These are phyloP conservation scores for Acronicta leporina DNA, from an alignment of 2,888 invertebrate species.

Conservation along the genomic window DNA sequence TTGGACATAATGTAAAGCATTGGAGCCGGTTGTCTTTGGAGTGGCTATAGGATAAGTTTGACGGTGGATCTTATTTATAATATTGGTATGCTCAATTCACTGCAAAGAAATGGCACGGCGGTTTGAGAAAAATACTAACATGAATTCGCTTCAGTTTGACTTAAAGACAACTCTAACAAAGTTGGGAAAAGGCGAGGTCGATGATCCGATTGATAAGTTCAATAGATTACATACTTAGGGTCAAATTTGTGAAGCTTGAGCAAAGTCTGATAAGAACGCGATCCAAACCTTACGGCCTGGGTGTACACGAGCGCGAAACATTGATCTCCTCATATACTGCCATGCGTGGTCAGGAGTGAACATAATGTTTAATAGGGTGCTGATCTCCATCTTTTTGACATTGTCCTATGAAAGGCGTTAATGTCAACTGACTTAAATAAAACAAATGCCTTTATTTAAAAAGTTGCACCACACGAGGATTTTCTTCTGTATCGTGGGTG, in stretches of 20 bases:
- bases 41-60: too few relatives aligned
- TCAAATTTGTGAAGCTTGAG: constrained; percentile 1
- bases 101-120: background rate
- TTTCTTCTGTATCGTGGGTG: too few relatives aligned
- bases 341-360: background rate
- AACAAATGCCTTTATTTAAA: too few relatives aligned
- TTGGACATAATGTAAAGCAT: too few relatives aligned
- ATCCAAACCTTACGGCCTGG: background rate
- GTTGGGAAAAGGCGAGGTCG: background rate
- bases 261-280: constrained; percentile 1
- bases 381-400: background rate
- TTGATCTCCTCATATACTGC: background rate
- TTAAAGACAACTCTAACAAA: background rate
- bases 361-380: background rate
- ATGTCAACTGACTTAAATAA: background rate
- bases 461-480: too few relatives aligned
- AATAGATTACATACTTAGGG: background rate
- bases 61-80: too few relatives aligned
- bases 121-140: background rate
- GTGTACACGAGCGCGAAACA: background rate
- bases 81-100: too few relatives aligned
- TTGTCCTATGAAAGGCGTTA: background rate
- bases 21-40: too few relatives aligned
- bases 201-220: constrained; percentile 2
- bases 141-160: background rate